Evolutionary conservation across 2,888 invertebrate genomes (phyloP).

Genomic region (Diarsia dahlii): DNA sequence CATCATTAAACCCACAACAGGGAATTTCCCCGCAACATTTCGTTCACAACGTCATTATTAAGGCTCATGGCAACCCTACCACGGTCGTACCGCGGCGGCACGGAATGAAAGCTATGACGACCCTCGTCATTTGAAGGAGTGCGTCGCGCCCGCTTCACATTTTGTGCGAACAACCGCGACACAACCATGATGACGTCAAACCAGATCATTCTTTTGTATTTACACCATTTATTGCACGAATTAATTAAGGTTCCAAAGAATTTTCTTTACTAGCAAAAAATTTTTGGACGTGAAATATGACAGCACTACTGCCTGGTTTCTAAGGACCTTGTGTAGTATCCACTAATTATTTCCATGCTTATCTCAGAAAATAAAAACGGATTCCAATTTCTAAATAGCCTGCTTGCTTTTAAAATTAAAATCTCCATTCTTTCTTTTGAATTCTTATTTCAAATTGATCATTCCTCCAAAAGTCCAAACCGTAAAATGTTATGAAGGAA

Average conservation of each 20-base stretch:
- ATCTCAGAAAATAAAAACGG: not conserved
- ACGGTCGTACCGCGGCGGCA: slow-evolving; percentile 63
- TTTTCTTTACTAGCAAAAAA: not conserved
- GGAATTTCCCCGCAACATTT: slow-evolving; percentile 45
- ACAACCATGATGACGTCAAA: slow-evolving; percentile 61
- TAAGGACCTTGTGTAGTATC: not conserved
- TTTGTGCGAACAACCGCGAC: slow-evolving; percentile 70
- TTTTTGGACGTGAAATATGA: not conserved
- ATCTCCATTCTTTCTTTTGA: not conserved
- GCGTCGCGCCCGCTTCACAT: slow-evolving; percentile 77
- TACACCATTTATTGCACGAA: slow-evolving; percentile 5
- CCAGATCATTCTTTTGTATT: slow-evolving; percentile 53
- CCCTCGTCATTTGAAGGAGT: slow-evolving; percentile 83
- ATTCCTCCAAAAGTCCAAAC: not conserved
- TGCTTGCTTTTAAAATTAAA: not conserved
- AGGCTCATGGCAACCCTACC: slow-evolving; percentile 71
- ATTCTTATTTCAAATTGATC: slow-evolving; percentile 10
- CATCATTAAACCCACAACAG: slow-evolving; percentile 23
- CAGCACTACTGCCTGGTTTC: not conserved
- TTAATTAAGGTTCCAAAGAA: too few species aligned
- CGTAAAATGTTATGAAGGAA: slow-evolving; percentile 2
- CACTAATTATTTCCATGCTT: not conserved
- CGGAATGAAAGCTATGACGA: slow-evolving; percentile 81
- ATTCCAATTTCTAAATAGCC: not conserved
- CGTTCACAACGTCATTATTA: slow-evolving; percentile 41